These are phyloP conservation scores for Carlito syrichta DNA, from an alignment of 2,113 vertebrate genomes.

Conservation along the genomic window DNA sequence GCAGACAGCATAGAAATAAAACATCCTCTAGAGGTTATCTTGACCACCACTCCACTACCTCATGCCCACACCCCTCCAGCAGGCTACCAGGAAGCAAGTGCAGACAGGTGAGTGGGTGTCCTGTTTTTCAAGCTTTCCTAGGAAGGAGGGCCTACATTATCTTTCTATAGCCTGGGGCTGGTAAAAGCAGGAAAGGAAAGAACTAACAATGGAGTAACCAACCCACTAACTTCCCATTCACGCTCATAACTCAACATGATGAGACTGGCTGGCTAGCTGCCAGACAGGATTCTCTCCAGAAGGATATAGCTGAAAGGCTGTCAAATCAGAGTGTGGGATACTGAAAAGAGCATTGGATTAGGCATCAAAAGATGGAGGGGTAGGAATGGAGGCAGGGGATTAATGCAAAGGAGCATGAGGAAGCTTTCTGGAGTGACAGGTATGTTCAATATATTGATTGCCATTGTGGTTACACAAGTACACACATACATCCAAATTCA, in stretches of 20 bases:
- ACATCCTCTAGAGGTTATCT: conserved; percentile 12
- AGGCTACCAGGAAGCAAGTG: background rate
- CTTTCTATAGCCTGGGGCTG: conserved; percentile 47
- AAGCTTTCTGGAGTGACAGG: background rate
- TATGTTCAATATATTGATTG: background rate
- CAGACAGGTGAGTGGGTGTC: background rate
- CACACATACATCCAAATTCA: conserved; percentile 11
- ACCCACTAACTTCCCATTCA: conserved; percentile 41
- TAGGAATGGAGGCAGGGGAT: background rate
- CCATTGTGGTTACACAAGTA: background rate
- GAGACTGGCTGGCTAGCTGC: background rate
- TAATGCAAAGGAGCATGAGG: conserved; percentile 22
- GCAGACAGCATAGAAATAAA: background rate
- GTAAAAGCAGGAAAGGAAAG: conserved; percentile 34
- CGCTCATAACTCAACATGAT: background rate
- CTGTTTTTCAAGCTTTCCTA: conserved; percentile 33
- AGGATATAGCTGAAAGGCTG: background rate
- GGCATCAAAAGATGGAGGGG: background rate
- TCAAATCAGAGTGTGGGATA: background rate
- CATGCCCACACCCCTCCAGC: background rate
- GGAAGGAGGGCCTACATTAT: conserved; percentile 15
- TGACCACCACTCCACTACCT: background rate
- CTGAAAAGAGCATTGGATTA: background rate
- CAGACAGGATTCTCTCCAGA: background rate
- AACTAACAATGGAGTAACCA: conserved; percentile 34